These are phyloP conservation scores for Peromyscus melanophrys DNA, from an alignment of 2,797 vertebrate species.

Conservation along the genomic window DNA sequence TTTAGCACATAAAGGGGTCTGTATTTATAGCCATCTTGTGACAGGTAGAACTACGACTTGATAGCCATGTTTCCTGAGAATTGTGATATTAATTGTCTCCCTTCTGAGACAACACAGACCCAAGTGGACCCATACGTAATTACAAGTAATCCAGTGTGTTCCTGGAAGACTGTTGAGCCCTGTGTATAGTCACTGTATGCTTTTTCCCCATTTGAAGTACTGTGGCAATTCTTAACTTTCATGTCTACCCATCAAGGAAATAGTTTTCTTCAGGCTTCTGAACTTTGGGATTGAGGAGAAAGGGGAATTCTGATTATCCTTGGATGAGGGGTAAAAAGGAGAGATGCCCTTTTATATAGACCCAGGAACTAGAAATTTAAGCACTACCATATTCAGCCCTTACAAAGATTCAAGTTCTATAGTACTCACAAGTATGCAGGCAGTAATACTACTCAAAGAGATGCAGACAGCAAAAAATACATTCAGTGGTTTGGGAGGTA, in stretches of 20 bases:
- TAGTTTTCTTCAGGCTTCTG: constrained; percentile 27
- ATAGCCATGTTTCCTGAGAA: neutral
- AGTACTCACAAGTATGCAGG: constrained; percentile 96
- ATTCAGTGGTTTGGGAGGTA: constrained; percentile 97
- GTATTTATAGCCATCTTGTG: neutral
- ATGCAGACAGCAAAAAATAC: constrained; percentile 98
- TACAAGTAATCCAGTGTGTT: neutral
- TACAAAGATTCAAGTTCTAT: constrained; percentile 45
- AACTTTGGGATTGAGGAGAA: neutral
- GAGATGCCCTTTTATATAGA: neutral
- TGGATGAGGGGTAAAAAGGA: neutral
- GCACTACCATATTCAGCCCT: neutral
- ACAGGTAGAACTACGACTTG: constrained; percentile 1
- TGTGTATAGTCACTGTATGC: neutral
- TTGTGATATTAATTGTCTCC: neutral
- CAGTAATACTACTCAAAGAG: constrained; percentile 94
- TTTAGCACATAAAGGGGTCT: neutral
- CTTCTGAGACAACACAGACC: constrained; percentile 29
- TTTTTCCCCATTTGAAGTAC: neutral
- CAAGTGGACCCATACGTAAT: constrained; percentile 3
- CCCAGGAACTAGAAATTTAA: neutral
- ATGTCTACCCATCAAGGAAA: neutral
- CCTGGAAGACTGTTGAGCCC: neutral
- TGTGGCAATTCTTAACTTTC: neutral
- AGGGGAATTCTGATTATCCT: neutral